A percentile compares a stretch with the other conserved stretches of the same genome.
These are phyloP conservation scores for Galago senegalensis DNA, from an alignment of 2,797 vertebrate species.

Conservation along the genomic window DNA sequence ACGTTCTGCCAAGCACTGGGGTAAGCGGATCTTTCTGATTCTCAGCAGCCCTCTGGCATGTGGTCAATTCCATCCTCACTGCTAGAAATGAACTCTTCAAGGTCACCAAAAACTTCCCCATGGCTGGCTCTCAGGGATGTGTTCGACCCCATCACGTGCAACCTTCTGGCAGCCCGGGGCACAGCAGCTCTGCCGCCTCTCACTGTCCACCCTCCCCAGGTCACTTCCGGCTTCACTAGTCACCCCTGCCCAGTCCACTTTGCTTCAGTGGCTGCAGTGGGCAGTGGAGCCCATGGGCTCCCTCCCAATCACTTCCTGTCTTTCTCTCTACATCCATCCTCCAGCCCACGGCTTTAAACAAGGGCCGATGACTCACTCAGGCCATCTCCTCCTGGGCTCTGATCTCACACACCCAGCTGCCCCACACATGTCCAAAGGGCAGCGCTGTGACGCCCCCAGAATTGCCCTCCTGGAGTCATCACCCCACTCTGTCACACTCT, in stretches of 20 bases:
- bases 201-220: accelerated
- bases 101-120: neutral
- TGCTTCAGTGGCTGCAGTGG: neutral
- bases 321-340: neutral
- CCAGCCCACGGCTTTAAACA: accelerated
- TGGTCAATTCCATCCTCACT: neutral
- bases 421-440: accelerated
- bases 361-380: accelerated
- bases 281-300: too few species aligned
- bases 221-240: accelerated
- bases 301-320: accelerated
- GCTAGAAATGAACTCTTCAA: neutral
- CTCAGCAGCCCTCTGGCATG: slow-evolving; percentile 62
- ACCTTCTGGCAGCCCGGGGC: too few species aligned
- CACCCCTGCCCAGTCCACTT: neutral
- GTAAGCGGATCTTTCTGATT: slow-evolving; percentile 43
- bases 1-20: neutral
- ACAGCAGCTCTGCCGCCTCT: accelerated
- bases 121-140: neutral
- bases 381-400: neutral
- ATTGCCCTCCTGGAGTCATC: accelerated
- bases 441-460: accelerated
- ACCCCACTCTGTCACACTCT: accelerated
- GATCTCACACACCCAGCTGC: accelerated
- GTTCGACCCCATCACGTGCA: accelerated